Percentiles rank a stretch among this genome's conserved stretches.
Conservation (phyloP, 2,888 invertebrate genomes). For the Tipula helvola region DNA sequence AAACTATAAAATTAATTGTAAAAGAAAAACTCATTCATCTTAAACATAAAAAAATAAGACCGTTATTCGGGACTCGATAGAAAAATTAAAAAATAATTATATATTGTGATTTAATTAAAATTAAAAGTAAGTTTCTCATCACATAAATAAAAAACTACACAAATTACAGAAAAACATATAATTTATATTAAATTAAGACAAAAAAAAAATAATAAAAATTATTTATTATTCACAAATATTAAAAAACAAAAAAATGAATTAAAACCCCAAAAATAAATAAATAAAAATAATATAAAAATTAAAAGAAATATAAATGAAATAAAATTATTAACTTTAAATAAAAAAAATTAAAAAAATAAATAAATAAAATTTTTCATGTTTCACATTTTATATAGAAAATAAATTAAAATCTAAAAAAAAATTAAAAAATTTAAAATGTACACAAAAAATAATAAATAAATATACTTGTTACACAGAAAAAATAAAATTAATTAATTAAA, state of each 20-base stretch:
- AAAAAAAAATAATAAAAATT: background rate
- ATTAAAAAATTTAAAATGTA: background rate
- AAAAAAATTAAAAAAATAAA: background rate
- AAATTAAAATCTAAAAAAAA: background rate
- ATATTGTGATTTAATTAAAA: conserved; percentile 4
- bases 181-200: background rate
- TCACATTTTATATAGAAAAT: conserved; percentile 8
- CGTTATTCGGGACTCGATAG: background rate
- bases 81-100: background rate
- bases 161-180: background rate
- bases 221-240: background rate
- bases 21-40: background rate
- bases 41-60: background rate
- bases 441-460: conserved; percentile 4
- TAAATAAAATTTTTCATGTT: conserved; percentile 9
- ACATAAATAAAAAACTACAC: background rate
- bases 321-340: background rate
- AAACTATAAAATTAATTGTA: background rate
- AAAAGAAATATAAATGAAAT: background rate
- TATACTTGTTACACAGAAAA: conserved; percentile 4
- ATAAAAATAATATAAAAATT: background rate
- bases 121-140: background rate
- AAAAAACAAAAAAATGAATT: background rate
- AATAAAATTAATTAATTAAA: background rate
- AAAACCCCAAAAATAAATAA: background rate